Evolutionary conservation across 2,797 vertebrate genomes (phyloP).

Genomic region (Pseudochromis fuscus): DNA sequence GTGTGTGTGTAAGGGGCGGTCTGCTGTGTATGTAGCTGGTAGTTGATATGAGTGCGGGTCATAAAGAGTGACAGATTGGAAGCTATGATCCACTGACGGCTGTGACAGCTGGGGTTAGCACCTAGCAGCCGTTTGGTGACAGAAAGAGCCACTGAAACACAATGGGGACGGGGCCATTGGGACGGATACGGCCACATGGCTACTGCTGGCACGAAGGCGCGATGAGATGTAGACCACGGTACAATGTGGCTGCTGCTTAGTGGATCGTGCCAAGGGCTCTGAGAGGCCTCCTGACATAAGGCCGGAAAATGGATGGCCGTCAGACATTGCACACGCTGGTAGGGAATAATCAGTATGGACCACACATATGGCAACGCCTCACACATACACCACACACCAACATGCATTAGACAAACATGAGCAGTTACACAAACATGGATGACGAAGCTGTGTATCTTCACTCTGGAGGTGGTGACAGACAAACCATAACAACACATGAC

Average conservation of each 20-base stretch:
- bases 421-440: slow-evolving; percentile 20
- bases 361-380: slow-evolving; percentile 57
- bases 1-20: slow-evolving; percentile 48
- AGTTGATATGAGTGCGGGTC: slow-evolving; percentile 51
- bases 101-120: slow-evolving; percentile 75
- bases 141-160: slow-evolving; percentile 57
- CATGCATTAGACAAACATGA: slow-evolving; percentile 38
- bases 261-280: slow-evolving; percentile 52
- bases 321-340: slow-evolving; percentile 38
- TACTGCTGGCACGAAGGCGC: slow-evolving; percentile 58
- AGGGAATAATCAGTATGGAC: slow-evolving; percentile 52
- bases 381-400: slow-evolving; percentile 51
- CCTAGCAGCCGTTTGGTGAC: slow-evolving; percentile 74
- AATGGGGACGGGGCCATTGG: slow-evolving; percentile 64
- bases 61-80: slow-evolving; percentile 76
- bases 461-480: slow-evolving; percentile 17
- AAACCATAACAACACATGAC: slow-evolving; percentile 34
- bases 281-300: slow-evolving; percentile 63
- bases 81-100: slow-evolving; percentile 62
- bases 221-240: slow-evolving; percentile 51
- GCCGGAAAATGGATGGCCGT: slow-evolving; percentile 60
- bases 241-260: slow-evolving; percentile 55
- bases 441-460: slow-evolving; percentile 16
- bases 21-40: slow-evolving; percentile 55
- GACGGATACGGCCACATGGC: slow-evolving; percentile 71